Conservation (phyloP, 2,888 invertebrate genomes). For the Ashinkailepas kermadecensis region DNA sequence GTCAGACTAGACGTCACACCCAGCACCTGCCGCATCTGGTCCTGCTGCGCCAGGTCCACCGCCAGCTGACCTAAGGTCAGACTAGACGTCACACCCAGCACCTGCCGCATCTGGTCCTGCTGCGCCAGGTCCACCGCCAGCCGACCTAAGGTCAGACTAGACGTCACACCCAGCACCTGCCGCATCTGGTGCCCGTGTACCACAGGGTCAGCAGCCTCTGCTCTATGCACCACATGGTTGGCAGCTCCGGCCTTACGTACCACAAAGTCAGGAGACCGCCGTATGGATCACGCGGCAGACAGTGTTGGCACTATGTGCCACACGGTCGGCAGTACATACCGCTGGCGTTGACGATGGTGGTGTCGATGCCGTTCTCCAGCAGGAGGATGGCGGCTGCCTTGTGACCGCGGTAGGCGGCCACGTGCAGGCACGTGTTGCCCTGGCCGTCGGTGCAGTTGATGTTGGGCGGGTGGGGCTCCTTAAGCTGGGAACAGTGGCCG, state of each 20-base stretch:
- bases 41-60: slow-evolving; percentile 53
- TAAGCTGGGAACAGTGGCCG: slow-evolving; percentile 45
- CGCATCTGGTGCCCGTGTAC: slow-evolving; percentile 49
- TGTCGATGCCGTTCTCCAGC: slow-evolving; percentile 58
- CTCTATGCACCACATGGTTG: too few species aligned
- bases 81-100: slow-evolving; percentile 39
- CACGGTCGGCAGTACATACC: slow-evolving; percentile 39
- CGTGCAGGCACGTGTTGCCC: slow-evolving; percentile 59
- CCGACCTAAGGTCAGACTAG: too few species aligned
- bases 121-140: too few species aligned
- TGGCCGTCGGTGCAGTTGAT: slow-evolving; percentile 57
- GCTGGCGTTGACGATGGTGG: slow-evolving; percentile 52
- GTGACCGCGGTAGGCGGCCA: slow-evolving; percentile 57
- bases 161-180: too few species aligned
- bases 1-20: slow-evolving; percentile 49
- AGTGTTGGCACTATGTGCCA: too few species aligned
- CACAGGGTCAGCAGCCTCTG: slow-evolving; percentile 36
- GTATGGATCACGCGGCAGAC: too few species aligned
- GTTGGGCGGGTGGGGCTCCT: slow-evolving; percentile 50
- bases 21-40: slow-evolving; percentile 56
- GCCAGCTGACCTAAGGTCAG: slow-evolving; percentile 52
- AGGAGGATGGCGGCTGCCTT: slow-evolving; percentile 55
- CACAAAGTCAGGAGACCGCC: too few species aligned
- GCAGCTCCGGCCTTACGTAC: too few species aligned
- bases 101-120: too few species aligned